phyloP scores from a whole-genome alignment of 2,888 invertebrate genomes.

The Isoperla grammatica region DNA sequence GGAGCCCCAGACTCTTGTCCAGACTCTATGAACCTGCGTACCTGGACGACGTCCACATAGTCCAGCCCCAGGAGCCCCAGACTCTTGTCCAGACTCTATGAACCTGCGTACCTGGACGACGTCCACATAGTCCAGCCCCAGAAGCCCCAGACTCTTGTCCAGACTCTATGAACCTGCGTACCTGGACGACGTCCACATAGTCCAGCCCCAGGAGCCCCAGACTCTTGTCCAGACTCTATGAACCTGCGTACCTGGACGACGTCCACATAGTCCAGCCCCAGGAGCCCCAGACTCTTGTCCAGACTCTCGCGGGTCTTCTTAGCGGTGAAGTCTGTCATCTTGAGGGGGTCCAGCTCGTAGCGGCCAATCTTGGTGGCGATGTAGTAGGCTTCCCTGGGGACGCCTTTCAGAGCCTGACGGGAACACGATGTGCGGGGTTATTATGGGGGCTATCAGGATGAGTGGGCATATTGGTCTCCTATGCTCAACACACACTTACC shows the following conservation, averaged over 20 bases:
- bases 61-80: conserved; percentile 67
- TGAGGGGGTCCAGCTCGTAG: conserved; percentile 61
- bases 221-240: conserved; percentile 72
- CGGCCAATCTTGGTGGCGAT: conserved; percentile 90
- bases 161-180: too few species aligned
- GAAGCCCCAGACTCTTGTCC: conserved; percentile 62
- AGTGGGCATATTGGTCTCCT: too few species aligned
- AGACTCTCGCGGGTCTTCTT: conserved; percentile 70
- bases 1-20: conserved; percentile 62
- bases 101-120: conserved; percentile 87
- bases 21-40: too few species aligned
- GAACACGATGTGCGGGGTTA: too few species aligned
- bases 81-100: conserved; percentile 72
- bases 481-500: conserved; percentile 43
- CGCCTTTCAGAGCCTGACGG: conserved; percentile 60
- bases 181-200: conserved; percentile 87
- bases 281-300: conserved; percentile 62
- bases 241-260: conserved; percentile 69
- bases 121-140: conserved; percentile 83
- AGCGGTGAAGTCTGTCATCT: conserved; percentile 82
- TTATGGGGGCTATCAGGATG: too few species aligned
- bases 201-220: conserved; percentile 67
- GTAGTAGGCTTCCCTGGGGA: conserved; percentile 79
- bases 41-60: conserved; percentile 87
- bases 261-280: conserved; percentile 83